These are phyloP conservation scores for Catharus fuscescens DNA, from an alignment of 2,113 vertebrate species.

Conservation along the genomic window DNA sequence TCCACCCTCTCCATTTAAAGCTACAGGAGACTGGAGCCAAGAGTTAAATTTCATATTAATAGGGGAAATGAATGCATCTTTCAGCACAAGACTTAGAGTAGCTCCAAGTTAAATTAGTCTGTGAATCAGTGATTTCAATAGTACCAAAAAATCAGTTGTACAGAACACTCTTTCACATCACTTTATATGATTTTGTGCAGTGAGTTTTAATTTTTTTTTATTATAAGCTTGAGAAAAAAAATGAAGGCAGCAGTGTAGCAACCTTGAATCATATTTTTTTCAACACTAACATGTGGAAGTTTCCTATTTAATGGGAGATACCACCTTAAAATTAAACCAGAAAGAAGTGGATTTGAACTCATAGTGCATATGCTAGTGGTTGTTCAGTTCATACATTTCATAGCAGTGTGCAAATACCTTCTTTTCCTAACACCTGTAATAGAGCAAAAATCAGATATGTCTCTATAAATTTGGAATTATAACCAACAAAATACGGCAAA, in stretches of 20 bases:
- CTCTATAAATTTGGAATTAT: neutral
- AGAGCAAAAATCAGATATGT: neutral
- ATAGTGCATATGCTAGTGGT: neutral
- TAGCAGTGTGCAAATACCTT: neutral
- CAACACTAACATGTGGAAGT: neutral
- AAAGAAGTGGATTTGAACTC: neutral
- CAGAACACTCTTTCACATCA: neutral
- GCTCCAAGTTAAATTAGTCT: neutral
- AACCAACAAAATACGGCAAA: neutral
- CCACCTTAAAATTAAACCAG: neutral
- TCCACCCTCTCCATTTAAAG: neutral
- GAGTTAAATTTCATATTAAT: neutral
- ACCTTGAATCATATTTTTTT: neutral
- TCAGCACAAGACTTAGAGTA: neutral
- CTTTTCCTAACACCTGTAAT: neutral
- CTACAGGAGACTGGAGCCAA: neutral
- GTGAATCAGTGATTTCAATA: neutral
- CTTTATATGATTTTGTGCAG: neutral
- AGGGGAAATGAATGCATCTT: neutral
- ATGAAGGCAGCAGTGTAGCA: neutral
- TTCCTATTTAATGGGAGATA: neutral
- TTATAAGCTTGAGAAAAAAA: neutral
- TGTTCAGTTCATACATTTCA: neutral
- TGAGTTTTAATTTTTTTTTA: neutral
- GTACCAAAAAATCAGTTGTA: neutral